Conservation (phyloP, 2,888 invertebrate species). For the Heteromurus nitidus region DNA sequence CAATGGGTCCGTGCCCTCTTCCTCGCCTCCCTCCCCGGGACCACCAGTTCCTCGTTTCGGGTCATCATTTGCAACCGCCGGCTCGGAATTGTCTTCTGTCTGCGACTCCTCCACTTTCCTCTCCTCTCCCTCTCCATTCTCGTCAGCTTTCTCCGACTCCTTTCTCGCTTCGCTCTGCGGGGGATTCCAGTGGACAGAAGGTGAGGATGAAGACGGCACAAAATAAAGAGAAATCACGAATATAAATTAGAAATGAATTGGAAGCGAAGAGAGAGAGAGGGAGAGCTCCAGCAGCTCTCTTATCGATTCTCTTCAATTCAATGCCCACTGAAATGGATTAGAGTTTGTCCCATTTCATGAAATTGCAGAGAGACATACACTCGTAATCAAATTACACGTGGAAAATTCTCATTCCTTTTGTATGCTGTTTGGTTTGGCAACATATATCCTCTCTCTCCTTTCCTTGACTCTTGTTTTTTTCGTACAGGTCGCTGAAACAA, state of each 20-base stretch:
- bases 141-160: background rate
- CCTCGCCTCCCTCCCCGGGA: conserved; percentile 28
- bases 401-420: conserved; percentile 25
- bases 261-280: background rate
- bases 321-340: background rate
- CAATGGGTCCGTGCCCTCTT: conserved; percentile 55
- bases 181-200: background rate
- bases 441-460: no score
- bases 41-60: background rate
- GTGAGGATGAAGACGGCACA: background rate
- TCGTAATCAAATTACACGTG: background rate
- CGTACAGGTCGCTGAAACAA: no score
- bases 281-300: no score
- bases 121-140: background rate
- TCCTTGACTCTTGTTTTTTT: background rate
- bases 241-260: background rate
- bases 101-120: background rate
- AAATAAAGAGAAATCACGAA: no score
- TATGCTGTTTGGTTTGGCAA: no score
- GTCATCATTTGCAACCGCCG: background rate
- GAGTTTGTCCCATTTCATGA: background rate
- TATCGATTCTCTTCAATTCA: background rate
- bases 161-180: background rate
- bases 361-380: background rate
- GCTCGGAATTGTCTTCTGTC: background rate